Percentiles rank a stretch among this genome's conserved stretches.
Evolutionary conservation across 92 coral and sea anemone genomes (phyloP).

Genomic region (Porites rus): DNA sequence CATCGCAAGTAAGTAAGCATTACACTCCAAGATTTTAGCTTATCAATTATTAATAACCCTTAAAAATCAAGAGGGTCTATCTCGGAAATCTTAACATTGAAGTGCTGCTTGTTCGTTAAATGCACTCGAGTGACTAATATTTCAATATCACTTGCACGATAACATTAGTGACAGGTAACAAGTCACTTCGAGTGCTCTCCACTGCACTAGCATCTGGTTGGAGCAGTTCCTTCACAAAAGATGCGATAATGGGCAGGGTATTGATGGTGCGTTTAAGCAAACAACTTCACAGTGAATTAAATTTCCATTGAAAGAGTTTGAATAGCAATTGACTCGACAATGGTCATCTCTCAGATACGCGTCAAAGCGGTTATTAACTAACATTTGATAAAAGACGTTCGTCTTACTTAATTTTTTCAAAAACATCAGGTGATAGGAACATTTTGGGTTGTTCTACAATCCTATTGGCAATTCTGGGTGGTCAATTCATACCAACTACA

Average conservation of each 20-base stretch:
- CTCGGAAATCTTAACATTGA: neutral
- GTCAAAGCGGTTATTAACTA: constrained; percentile 36
- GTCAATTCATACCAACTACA: constrained; percentile 6
- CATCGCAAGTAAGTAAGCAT: constrained; percentile 52
- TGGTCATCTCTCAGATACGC: constrained; percentile 42
- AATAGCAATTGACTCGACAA: constrained; percentile 55
- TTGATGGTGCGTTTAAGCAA: constrained; percentile 50
- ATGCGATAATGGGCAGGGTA: constrained; percentile 29
- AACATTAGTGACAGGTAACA: neutral
- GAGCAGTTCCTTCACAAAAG: constrained; percentile 2
- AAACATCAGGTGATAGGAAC: constrained; percentile 32
- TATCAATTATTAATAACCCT: constrained; percentile 47
- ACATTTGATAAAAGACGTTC: constrained; percentile 48
- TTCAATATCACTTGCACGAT: neutral
- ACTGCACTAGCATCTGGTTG: constrained; percentile 4
- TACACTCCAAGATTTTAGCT: constrained; percentile 45
- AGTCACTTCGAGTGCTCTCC: neutral
- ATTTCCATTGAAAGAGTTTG: constrained; percentile 72
- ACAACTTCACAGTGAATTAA: constrained; percentile 83
- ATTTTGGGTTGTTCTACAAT: neutral
- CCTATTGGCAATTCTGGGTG: constrained; percentile 20
- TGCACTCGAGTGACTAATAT: neutral
- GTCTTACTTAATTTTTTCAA: constrained; percentile 13
- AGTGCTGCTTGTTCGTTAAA: neutral
- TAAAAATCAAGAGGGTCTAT: constrained; percentile 23